Evolutionary conservation across 2,888 invertebrate genomes (phyloP), one percentile per base, ranked within the genome.

Genomic region (Tenthredo notha): DNA sequence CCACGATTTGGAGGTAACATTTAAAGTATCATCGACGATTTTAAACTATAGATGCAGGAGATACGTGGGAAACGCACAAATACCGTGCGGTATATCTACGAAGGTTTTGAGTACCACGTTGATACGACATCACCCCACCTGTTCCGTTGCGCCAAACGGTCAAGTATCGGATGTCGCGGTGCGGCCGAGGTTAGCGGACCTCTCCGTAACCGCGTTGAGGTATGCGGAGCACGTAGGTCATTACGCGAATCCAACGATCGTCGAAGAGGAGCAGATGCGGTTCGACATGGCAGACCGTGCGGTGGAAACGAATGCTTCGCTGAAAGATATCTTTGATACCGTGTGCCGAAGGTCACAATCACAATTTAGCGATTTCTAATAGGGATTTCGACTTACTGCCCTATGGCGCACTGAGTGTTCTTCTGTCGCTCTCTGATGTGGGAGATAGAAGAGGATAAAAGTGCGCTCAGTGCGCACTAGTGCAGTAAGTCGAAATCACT

Each of bases 211-310:
- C 40, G 40, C 43, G 72, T 74, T 7, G 29, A 74, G 37, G 72
- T 74, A 43, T 40, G 10, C 72, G 72, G 72, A n/a, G 21, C 72
- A 74, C 43, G 72, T 43, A 43, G 72, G 72, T 21, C 72, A 74
- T 21, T 3, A 74, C 43, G 29, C 72, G 40, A 40, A 37, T 43
- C 72, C 72, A 43, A 74, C 40, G 43, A 7, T 74, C 21, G 9
- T 43, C 21, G 72, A 74, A 74, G 72, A 74, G 43, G 72, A 74
- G 43, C 9, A 10, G 3, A 74, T 43, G 72, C 43, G 43, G 21
- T 9, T 21, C 21, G 72, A 74, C n/a, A 74, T 74, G 72, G 21
- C 40, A 21, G 40, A 74, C 43, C 72, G 72, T 74, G 72, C 72
- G 29, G 72, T 74, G 9, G n/a, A 37, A 43, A 74, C 40, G 0